Evolutionary conservation across 2,113 vertebrate genomes (phyloP).

Genomic region (Notechis scutatus): DNA sequence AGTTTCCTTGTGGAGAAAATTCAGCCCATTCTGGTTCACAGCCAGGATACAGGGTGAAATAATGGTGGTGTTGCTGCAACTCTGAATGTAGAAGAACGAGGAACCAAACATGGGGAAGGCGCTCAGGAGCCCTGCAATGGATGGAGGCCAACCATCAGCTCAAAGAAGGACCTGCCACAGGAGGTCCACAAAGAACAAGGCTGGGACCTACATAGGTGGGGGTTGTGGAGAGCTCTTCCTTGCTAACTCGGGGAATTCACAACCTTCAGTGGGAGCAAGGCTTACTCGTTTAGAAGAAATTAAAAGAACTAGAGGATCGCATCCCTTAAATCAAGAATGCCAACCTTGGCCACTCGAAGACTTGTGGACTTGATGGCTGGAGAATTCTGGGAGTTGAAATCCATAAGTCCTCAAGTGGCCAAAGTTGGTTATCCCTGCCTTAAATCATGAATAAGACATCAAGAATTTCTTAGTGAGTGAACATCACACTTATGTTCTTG

Average conservation of each 20-base stretch:
- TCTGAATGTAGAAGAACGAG: conserved; percentile 96
- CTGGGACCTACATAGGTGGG: background rate
- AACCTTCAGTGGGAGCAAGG: background rate
- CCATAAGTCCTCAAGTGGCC: background rate
- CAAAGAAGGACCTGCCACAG: background rate
- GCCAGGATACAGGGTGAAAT: conserved; percentile 89
- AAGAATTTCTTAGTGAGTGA: background rate
- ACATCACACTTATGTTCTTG: background rate
- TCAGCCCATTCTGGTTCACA: conserved; percentile 91
- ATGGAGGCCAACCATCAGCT: background rate
- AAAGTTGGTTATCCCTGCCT: background rate
- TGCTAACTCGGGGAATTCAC: background rate
- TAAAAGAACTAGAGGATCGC: background rate
- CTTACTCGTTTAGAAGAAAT: background rate
- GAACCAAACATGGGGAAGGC: conserved; percentile 93
- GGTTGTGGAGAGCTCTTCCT: background rate
- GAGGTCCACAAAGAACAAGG: background rate
- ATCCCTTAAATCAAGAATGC: background rate
- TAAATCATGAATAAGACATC: background rate
- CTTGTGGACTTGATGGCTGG: background rate
- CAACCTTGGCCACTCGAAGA: background rate
- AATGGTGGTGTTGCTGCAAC: conserved; percentile 81
- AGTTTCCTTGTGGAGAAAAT: conserved; percentile 90
- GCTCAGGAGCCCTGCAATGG: conserved; percentile 83
- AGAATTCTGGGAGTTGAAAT: background rate